A percentile compares a stretch with the other conserved stretches of the same genome.
Evolutionary conservation across 2,888 invertebrate species (phyloP).

Genomic region (Drosophila merina): DNA sequence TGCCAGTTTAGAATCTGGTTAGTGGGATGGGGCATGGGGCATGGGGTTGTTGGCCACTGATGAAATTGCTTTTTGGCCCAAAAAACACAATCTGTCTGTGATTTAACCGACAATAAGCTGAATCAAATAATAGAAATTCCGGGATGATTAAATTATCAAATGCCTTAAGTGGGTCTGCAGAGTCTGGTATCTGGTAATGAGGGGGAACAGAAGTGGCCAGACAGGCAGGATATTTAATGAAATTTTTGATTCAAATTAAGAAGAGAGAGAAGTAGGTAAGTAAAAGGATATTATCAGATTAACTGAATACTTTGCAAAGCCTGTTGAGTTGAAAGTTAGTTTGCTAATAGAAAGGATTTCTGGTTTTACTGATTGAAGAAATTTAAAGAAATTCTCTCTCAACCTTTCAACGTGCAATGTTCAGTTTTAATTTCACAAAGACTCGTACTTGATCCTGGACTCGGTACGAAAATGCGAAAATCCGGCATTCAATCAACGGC

Average conservation of each 20-base stretch:
- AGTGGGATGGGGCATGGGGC: constrained; percentile 4
- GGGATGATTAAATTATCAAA: constrained; percentile 46
- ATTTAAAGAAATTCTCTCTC: not conserved
- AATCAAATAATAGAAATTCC: constrained; percentile 44
- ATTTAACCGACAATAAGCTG: constrained; percentile 44
- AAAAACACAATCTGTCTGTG: constrained; percentile 30
- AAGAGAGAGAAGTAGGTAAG: not conserved
- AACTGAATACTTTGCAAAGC: not conserved
- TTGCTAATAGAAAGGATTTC: no score
- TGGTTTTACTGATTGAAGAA: no score
- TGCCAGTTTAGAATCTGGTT: constrained; percentile 24
- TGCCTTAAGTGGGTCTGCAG: constrained; percentile 16
- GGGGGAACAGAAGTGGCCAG: not conserved
- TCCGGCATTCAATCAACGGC: constrained; percentile 39
- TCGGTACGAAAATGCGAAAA: constrained; percentile 17
- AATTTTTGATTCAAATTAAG: not conserved
- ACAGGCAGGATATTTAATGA: not conserved
- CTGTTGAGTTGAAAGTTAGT: no score
- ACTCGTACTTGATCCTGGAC: constrained; percentile 16
- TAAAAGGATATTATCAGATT: not conserved
- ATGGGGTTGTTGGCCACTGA: constrained; percentile 18
- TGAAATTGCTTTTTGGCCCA: constrained; percentile 43
- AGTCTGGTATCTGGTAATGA: constrained; percentile 2
- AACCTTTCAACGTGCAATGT: not conserved
- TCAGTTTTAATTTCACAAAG: constrained; percentile 24